Evolutionary conservation across 2,113 vertebrate genomes (phyloP).

Genomic region (Nematolebias whitei): DNA sequence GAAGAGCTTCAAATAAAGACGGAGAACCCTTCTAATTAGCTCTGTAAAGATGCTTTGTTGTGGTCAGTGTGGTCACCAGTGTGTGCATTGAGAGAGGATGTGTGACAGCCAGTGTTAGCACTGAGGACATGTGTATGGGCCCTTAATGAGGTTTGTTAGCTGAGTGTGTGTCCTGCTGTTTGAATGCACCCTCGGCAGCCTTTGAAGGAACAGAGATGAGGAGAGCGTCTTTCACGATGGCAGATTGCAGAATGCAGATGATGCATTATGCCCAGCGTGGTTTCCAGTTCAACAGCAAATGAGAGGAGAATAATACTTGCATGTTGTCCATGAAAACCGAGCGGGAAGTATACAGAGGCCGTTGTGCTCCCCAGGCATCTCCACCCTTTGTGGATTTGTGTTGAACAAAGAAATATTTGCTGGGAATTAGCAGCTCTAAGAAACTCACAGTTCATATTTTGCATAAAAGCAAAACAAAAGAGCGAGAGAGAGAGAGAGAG

Average conservation of each 20-base stretch:
- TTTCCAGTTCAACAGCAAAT: conserved; percentile 56
- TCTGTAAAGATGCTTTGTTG: conserved; percentile 79
- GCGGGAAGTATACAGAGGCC: conserved; percentile 41
- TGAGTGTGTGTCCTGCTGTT: conserved; percentile 74
- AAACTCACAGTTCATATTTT: conserved; percentile 10
- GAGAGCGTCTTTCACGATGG: conserved; percentile 62
- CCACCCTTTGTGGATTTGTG: conserved; percentile 4
- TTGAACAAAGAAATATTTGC: conserved; percentile 10
- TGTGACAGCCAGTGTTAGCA: conserved; percentile 74
- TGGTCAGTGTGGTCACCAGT: conserved; percentile 71
- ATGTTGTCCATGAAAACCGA: conserved; percentile 39
- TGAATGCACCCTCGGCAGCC: conserved; percentile 72
- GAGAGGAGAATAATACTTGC: conserved; percentile 50
- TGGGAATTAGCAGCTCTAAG: conserved; percentile 2
- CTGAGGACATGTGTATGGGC: conserved; percentile 73
- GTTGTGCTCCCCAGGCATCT: conserved; percentile 26
- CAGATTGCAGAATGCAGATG: conserved; percentile 71
- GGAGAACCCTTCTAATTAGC: conserved; percentile 79
- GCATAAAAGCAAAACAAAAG: neutral
- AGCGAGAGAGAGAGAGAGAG: no score
- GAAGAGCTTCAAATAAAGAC: conserved; percentile 72
- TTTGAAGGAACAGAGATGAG: conserved; percentile 73
- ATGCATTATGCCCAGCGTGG: conserved; percentile 67
- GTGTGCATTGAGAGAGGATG: conserved; percentile 70
- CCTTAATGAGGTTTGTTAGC: conserved; percentile 77